Percentiles rank a stretch among this genome's conserved stretches.
Conservation (phyloP, 2,113 vertebrate genomes). For the Carollia perspicillata region DNA sequence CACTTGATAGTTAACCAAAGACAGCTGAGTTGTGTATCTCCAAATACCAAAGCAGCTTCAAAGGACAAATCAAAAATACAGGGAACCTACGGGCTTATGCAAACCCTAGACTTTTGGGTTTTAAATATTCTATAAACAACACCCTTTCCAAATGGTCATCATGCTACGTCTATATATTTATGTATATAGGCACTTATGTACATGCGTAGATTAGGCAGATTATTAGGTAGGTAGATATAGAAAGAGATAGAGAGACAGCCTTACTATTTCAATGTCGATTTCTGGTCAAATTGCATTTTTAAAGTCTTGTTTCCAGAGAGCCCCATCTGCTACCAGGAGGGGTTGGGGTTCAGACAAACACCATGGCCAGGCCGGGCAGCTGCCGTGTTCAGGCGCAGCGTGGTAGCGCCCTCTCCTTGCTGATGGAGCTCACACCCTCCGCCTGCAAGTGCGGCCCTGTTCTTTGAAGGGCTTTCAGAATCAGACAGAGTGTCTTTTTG, state of each 20-base stretch:
- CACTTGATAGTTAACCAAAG: neutral
- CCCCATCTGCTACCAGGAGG: neutral
- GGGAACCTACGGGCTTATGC: neutral
- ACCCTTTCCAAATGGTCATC: neutral
- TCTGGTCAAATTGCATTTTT: neutral
- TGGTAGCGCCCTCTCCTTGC: neutral
- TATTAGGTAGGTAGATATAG: neutral
- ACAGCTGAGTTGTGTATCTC: neutral
- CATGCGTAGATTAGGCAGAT: neutral
- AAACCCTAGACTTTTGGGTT: neutral
- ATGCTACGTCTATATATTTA: neutral
- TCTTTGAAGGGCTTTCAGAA: constrained; percentile 14
- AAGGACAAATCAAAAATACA: neutral
- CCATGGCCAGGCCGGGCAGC: neutral
- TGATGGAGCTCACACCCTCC: neutral
- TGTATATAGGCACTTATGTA: neutral
- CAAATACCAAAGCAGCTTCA: neutral
- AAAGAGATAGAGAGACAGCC: neutral
- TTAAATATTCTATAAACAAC: neutral
- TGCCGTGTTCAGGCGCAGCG: neutral
- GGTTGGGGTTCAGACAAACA: neutral
- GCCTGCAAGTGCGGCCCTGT: neutral
- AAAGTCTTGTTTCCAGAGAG: neutral
- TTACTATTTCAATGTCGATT: neutral
- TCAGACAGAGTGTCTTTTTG: neutral